phyloP scores from a whole-genome alignment of 2,113 vertebrate species.

The Aldabrachelys gigantea region DNA sequence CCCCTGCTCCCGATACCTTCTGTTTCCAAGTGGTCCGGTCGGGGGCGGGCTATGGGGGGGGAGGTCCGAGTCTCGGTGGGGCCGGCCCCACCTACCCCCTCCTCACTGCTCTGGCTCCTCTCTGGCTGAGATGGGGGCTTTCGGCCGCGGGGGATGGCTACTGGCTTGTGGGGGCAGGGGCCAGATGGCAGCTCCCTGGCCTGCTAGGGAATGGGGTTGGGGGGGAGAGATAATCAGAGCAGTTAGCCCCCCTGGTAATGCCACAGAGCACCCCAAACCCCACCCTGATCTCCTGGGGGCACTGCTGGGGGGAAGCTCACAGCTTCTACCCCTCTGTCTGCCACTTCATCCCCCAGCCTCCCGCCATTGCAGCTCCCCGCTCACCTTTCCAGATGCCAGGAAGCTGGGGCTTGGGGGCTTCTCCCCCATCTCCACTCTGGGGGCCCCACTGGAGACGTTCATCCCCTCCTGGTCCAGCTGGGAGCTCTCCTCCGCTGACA shows the following conservation, averaged over 20 bases:
- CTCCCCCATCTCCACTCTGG: conserved; percentile 10
- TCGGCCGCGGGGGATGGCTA: conserved; percentile 61
- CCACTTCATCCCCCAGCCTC: neutral
- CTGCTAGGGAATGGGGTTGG: neutral
- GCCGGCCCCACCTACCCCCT: neutral
- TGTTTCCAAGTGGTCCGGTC: neutral
- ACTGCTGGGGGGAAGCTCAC: neutral
- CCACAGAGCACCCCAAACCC: neutral
- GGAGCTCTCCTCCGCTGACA: conserved; percentile 67
- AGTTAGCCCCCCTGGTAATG: neutral
- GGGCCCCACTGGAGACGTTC: conserved; percentile 40
- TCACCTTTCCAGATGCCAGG: neutral
- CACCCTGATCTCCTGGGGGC: neutral
- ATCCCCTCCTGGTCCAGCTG: conserved; percentile 41
- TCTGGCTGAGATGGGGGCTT: conserved; percentile 51
- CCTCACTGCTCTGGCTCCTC: conserved; percentile 6
- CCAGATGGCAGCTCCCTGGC: conserved; percentile 45
- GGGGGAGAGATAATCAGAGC: neutral
- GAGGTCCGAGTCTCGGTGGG: neutral
- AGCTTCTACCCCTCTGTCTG: neutral
- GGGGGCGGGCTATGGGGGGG: neutral
- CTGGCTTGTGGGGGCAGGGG: conserved; percentile 57
- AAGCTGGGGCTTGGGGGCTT: neutral
- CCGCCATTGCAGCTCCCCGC: rapidly evolving
- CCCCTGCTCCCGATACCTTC: neutral